Conservation (phyloP, 2,113 vertebrate genomes). For the Sinocyclocheilus anshuiensis region DNA sequence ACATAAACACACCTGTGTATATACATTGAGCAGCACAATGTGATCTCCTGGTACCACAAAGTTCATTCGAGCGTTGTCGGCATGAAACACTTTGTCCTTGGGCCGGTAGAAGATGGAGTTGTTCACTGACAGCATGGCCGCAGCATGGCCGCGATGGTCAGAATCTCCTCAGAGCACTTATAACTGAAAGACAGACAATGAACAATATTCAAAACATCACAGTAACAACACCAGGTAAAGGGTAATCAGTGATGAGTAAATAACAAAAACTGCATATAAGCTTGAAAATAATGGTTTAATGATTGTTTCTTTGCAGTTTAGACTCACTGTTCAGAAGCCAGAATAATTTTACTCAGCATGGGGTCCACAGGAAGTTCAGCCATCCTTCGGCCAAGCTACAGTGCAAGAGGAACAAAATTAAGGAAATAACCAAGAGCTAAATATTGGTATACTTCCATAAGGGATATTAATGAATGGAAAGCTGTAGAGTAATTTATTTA, state of each 20-base stretch:
- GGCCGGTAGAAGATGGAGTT: constrained; percentile 94
- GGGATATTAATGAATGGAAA: neutral
- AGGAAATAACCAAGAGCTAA: neutral
- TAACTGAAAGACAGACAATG: constrained; percentile 71
- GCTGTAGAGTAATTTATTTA: neutral
- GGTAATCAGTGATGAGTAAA: too few species aligned
- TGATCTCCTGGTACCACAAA: constrained; percentile 91
- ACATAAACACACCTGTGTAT: constrained; percentile 79
- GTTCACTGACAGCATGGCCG: constrained; percentile 80
- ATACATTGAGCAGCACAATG: constrained; percentile 89
- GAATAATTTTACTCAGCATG: constrained; percentile 94
- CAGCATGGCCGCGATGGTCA: constrained; percentile 92
- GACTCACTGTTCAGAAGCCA: constrained; percentile 92
- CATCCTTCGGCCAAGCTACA: constrained; percentile 88
- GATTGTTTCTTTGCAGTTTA: neutral
- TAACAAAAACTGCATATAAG: neutral
- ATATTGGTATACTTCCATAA: neutral
- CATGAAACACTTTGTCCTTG: constrained; percentile 95
- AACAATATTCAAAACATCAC: neutral
- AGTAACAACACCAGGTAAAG: too few species aligned
- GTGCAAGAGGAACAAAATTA: neutral
- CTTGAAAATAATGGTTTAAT: too few species aligned
- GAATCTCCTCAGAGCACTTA: constrained; percentile 88
- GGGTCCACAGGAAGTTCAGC: constrained; percentile 92
- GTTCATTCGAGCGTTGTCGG: constrained; percentile 89